Base-by-base conservation (phyloP, 2,113 vertebrate species). In the Lophius piscatorius region DNA sequence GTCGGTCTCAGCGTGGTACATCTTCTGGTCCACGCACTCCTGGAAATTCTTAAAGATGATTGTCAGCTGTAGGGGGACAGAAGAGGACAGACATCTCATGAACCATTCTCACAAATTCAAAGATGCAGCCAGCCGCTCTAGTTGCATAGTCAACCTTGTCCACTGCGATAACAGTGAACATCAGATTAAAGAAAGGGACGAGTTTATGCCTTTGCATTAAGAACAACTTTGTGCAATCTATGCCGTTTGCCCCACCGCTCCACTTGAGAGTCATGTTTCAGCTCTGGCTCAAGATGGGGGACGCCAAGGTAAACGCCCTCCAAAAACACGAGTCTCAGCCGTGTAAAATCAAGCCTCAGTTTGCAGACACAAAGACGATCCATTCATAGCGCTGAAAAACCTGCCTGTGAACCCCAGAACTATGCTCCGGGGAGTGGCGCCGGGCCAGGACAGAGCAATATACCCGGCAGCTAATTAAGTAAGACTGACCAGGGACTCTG, bases 41-140 rank as follows among this genome's bases (percentile, higher is more conserved):
- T 95, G 95, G 89, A 97, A 98, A 74, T 94, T 96, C 92, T 97
- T 99, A 74, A 99, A 99, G 89, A 99, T 98, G 91, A 99, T 96
- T 40, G 97, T 99, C 73, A 99, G 91, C 97, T 99, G 86, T 2
- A 2, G 52, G 34, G 47, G 16, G 55, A 57, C 35, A 66, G 6
- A 39, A 18, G 29, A 24, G 11, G 1, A 62, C 2, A 42, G 8
- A 10, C 24, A 52, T 29, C 12, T 18, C 9, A 34, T 59, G 24
- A 1, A 3, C 42, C 2, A 36, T 22, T 16, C 28, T 52, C 9
- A 38, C 4, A 55, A n/a, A 49, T 40, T 24, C 10, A 21, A 42
- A 17, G 12, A 5, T 4, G 10, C 31, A 35, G 10, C 5, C 34
- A 17, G 14, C 40, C 39, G 52, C 21, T 45, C 38, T 17, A 29